Percentiles rank a stretch among this genome's conserved stretches.
These are phyloP conservation scores for Pyrrhosoma nymphula DNA, from an alignment of 2,888 invertebrate genomes.

Conservation along the genomic window DNA sequence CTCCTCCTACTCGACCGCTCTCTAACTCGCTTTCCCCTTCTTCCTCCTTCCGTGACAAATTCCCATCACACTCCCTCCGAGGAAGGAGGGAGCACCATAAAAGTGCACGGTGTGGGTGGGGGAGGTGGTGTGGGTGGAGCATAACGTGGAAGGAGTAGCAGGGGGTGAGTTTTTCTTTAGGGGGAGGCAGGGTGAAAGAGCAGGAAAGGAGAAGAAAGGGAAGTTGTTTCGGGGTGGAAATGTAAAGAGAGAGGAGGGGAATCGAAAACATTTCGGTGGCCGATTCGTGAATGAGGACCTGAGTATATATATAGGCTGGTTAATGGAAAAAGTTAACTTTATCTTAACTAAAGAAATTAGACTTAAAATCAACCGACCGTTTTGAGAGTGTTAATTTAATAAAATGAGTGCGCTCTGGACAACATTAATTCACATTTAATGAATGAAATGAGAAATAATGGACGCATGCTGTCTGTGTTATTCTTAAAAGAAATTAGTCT, in stretches of 20 bases:
- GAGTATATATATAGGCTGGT: too few species aligned
- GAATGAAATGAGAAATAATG: too few species aligned
- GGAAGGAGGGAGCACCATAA: constrained; percentile 1
- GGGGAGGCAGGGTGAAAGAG: neutral
- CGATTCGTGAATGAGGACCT: neutral
- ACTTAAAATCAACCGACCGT: too few species aligned
- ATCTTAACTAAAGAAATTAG: too few species aligned
- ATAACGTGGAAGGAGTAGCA: neutral
- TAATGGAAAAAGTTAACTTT: too few species aligned
- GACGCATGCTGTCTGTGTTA: too few species aligned
- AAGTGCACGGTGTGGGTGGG: neutral
- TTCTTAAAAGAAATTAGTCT: too few species aligned
- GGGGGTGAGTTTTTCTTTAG: neutral
- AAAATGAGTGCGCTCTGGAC: too few species aligned
- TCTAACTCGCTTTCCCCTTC: neutral
- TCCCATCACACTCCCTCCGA: constrained; percentile 21
- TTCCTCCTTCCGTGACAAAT: constrained; percentile 33
- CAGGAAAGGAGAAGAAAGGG: neutral
- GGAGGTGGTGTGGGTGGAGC: neutral
- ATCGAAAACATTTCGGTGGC: neutral
- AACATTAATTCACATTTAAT: too few species aligned
- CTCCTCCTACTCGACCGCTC: neutral
- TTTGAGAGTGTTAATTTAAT: too few species aligned
- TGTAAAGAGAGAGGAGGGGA: neutral
- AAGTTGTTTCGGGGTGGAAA: neutral